These are phyloP conservation scores for Epinephelus coioides DNA, from an alignment of 2,797 vertebrate species.

Conservation along the genomic window DNA sequence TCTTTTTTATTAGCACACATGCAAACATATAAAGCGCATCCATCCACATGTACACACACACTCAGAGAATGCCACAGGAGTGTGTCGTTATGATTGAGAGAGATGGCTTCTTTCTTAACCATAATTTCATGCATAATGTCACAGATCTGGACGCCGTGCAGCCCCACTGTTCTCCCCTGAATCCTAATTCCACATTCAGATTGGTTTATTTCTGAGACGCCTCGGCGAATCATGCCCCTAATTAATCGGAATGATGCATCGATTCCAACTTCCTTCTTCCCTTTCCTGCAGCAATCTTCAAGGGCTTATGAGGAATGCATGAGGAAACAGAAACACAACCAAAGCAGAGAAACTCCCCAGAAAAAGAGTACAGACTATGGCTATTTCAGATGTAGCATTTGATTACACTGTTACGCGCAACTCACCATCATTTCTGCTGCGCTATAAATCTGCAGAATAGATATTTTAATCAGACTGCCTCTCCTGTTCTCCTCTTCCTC, in stretches of 20 bases:
- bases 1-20: slow-evolving; percentile 36
- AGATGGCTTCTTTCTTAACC: slow-evolving; percentile 60
- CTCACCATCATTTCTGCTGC: not conserved
- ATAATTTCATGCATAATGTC: slow-evolving; percentile 79
- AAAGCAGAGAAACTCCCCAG: slow-evolving; percentile 37
- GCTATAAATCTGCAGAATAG: not conserved
- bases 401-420: slow-evolving; percentile 5
- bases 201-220: slow-evolving; percentile 71
- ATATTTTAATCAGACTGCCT: slow-evolving; percentile 36
- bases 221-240: slow-evolving; percentile 74
- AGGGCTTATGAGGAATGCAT: slow-evolving; percentile 45
- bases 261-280: slow-evolving; percentile 66
- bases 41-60: slow-evolving; percentile 2
- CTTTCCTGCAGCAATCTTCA: slow-evolving; percentile 56
- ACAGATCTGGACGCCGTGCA: slow-evolving; percentile 58
- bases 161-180: slow-evolving; percentile 52
- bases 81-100: slow-evolving; percentile 53
- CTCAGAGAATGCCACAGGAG: slow-evolving; percentile 28
- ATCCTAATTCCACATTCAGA: slow-evolving; percentile 78
- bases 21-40: slow-evolving; percentile 46
- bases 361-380: not conserved
- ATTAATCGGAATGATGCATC: slow-evolving; percentile 77
- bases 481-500: slow-evolving; percentile 47
- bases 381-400: slow-evolving; percentile 38
- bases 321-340: slow-evolving; percentile 59